Conservation (phyloP, 2,797 vertebrate species). For the Periophthalmus magnuspinnatus region DNA sequence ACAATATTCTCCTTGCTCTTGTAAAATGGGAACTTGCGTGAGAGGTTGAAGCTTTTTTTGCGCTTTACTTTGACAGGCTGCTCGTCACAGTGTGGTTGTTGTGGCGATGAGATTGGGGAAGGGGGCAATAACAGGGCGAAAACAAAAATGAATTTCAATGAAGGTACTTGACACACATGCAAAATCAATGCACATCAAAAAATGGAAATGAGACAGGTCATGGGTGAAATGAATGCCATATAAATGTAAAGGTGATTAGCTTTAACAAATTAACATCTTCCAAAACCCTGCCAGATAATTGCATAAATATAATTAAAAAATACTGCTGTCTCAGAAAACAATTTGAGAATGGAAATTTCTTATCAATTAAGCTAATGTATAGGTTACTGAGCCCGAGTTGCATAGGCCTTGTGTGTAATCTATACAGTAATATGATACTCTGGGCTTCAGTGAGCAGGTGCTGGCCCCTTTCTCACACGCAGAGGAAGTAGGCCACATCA, state of each 20-base stretch:
- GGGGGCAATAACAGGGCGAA: constrained; percentile 63
- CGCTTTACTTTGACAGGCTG: constrained; percentile 99
- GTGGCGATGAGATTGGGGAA: constrained; percentile 74
- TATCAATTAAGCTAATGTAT: constrained; percentile 20
- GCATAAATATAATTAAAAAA: constrained; percentile 1
- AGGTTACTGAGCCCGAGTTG: constrained; percentile 38
- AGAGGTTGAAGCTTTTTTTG: constrained; percentile 99
- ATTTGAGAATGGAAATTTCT: constrained; percentile 31
- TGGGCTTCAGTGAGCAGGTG: constrained; percentile 64
- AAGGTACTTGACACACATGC: constrained; percentile 70
- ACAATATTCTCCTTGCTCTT: constrained; percentile 99
- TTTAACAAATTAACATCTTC: constrained; percentile 22
- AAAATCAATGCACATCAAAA: constrained; percentile 58
- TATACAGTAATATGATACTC: constrained; percentile 62
- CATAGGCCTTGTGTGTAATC: constrained; percentile 50
- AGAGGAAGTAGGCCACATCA: constrained; percentile 69
- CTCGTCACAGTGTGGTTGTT: constrained; percentile 73
- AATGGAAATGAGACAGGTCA: constrained; percentile 61
- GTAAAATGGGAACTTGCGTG: constrained; percentile 99
- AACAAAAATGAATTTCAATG: constrained; percentile 82
- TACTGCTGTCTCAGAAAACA: constrained; percentile 29
- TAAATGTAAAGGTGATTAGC: constrained; percentile 44
- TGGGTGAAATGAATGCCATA: constrained; percentile 66
- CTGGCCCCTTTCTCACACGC: constrained; percentile 64
- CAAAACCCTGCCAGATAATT: background rate